Conservation (phyloP, 2,797 vertebrate species). For the Hapalemur alaotrensis region DNA sequence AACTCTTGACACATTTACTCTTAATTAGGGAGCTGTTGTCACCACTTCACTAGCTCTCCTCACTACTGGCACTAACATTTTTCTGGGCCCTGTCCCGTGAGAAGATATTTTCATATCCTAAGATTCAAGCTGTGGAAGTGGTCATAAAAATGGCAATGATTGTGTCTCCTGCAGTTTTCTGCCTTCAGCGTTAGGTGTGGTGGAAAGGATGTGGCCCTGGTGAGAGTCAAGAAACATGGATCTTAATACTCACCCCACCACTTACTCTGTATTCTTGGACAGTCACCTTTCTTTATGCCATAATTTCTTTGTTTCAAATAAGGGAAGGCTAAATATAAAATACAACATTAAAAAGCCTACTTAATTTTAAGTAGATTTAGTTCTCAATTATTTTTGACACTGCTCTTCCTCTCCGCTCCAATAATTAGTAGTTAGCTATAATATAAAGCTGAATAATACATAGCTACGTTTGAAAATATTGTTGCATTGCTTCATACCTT, state of each 20-base stretch:
- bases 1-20: neutral
- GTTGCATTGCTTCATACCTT: neutral
- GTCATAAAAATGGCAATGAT: neutral
- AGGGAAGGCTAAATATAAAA: neutral
- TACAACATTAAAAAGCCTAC: neutral
- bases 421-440: neutral
- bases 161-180: neutral
- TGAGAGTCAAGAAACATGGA: neutral
- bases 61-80: neutral
- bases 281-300: neutral
- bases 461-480: neutral
- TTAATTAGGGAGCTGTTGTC: neutral
- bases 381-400: neutral
- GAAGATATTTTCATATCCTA: neutral
- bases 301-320: slow-evolving; percentile 32
- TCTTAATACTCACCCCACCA: neutral
- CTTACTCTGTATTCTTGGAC: neutral
- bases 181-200: neutral
- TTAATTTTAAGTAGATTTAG: neutral
- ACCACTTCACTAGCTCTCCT: neutral
- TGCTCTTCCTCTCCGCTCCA: neutral
- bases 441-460: neutral
- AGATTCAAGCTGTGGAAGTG: neutral
- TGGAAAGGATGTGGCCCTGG: neutral
- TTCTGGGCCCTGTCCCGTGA: neutral